These are phyloP conservation scores for Myioborus melanocephalus DNA, from an alignment of 2,797 vertebrate species.

Conservation along the genomic window DNA sequence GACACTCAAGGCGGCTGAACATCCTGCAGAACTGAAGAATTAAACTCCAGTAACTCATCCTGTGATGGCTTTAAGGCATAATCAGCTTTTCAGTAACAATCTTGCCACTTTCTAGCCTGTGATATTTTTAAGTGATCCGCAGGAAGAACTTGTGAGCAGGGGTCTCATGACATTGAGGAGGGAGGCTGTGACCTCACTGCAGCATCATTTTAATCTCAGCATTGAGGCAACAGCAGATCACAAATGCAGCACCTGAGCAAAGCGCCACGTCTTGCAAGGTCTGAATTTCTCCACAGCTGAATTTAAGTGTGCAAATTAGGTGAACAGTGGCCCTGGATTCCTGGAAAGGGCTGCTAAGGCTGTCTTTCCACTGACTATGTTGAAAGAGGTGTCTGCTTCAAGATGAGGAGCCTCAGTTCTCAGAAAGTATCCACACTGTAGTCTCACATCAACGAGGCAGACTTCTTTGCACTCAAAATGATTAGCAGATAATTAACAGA, in stretches of 20 bases:
- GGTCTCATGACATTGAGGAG: accelerated
- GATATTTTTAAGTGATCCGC: background rate
- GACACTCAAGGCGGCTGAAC: accelerated
- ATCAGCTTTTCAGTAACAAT: background rate
- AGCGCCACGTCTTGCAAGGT: background rate
- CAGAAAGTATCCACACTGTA: background rate
- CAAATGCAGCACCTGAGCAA: background rate
- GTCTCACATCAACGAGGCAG: background rate
- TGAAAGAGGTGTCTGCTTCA: background rate
- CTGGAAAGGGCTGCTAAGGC: background rate
- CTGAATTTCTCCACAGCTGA: background rate
- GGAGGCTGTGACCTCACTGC: background rate
- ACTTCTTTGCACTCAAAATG: background rate
- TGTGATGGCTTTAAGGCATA: background rate
- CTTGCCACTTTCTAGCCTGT: background rate
- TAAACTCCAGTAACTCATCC: background rate
- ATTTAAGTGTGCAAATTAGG: background rate
- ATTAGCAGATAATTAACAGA: background rate
- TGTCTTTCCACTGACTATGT: background rate
- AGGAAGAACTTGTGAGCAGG: background rate
- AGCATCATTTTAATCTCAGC: background rate
- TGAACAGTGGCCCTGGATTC: background rate
- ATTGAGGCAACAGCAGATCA: accelerated
- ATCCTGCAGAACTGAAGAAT: background rate
- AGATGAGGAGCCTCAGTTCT: background rate